Base-by-base conservation (phyloP, 1,140 invertebrate species). In the Harpegnathos saltator region DNA sequence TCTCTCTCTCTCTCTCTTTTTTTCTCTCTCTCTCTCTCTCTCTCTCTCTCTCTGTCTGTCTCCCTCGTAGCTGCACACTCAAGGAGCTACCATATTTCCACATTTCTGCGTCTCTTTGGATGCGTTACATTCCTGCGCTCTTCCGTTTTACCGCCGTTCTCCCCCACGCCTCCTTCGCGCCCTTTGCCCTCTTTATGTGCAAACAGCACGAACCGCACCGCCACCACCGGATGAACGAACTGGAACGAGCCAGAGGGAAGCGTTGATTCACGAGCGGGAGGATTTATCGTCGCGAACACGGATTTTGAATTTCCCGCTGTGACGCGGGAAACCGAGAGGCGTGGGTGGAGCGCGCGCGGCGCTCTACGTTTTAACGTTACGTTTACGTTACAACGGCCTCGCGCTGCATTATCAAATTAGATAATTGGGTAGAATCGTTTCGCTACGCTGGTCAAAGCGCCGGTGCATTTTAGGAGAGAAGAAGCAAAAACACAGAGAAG, bases 261-360 rank as follows among this genome's bases (percentile, higher is more conserved):
- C 66, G 22, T 52, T 38, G 59, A 72, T 85, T 71, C 58, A 80
- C 58, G 63, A 48, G 54, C 62, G 19, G 48, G n/a, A 52, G 52
- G 83, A 88, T 88, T 84, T 87, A 87, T 87, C 29, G 69, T 22
- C 58, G 29, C 50, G 69, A 63, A 84, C 86, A 81, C 83, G 86
- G 82, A 88, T 88, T 87, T 88, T 66, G 69, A 88, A 88, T 88
- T 88, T 84, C 66, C 65, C 74, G 68, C 29, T 29, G 58, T 44
- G 66, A 52, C 66, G 82, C 48, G 78, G 44, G 33, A 58, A 56
- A 56, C 26, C n/a, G 44, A 50, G 66, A 38, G 24, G 26, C 63
- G n/a, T 33, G 69, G 29, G 29, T 44, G 78, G 56, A 74, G 48
- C 78, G 69, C 66, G 33, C n/a, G n/a, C n/a, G n/a, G n/a, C n/a